Conservation (phyloP, 2,888 invertebrate genomes). For the Tiliacea aurago region DNA sequence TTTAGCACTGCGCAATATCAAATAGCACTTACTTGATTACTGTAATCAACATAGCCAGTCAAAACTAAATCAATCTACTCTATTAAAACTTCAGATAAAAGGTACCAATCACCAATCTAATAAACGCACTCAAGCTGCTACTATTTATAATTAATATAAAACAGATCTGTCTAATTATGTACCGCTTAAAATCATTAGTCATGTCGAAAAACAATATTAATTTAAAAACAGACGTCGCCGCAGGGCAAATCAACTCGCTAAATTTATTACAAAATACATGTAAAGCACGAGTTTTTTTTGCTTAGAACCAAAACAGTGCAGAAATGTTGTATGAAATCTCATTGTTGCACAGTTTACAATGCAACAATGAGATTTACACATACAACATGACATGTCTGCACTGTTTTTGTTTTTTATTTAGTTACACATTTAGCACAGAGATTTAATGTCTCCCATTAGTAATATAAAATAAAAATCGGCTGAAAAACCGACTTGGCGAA, state of each 20-base stretch:
- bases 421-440: too few species aligned
- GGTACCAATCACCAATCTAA: conserved; percentile 26
- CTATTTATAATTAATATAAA: conserved; percentile 43
- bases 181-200: conserved; percentile 48
- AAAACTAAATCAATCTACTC: conserved; percentile 19
- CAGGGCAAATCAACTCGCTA: conserved; percentile 31
- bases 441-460: too few species aligned
- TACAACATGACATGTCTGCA: too few species aligned
- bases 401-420: too few species aligned
- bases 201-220: conserved; percentile 36
- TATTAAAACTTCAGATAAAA: conserved; percentile 18
- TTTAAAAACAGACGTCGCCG: conserved; percentile 45
- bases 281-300: too few species aligned
- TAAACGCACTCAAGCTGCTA: conserved; percentile 20
- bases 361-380: too few species aligned
- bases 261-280: conserved; percentile 53
- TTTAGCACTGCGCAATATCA: neutral
- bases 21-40: conserved; percentile 14
- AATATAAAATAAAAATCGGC: too few species aligned
- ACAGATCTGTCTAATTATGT: conserved; percentile 31
- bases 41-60: conserved; percentile 11
- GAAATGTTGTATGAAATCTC: too few species aligned
- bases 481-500: too few species aligned
- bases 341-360: too few species aligned
- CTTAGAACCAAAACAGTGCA: too few species aligned